Percentiles rank a stretch among this genome's conserved stretches.
Evolutionary conservation across 2,113 vertebrate species (phyloP).

Genomic region (Chloroceryle aenea): DNA sequence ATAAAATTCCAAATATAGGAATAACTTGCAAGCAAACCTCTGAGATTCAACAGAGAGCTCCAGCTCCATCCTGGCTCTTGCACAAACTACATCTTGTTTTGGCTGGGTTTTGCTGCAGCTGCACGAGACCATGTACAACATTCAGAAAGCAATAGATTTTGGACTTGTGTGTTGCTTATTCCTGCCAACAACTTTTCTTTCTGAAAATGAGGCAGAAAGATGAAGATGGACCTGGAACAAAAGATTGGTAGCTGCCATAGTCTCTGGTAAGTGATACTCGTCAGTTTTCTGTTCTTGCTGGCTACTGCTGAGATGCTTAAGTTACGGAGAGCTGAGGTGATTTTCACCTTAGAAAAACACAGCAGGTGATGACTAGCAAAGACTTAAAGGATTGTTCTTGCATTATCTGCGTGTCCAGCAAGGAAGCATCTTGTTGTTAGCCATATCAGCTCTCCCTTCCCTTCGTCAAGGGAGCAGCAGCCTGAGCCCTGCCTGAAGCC

Average conservation of each 20-base stretch:
- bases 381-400: background rate
- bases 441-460: background rate
- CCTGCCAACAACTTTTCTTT: slow-evolving; percentile 25
- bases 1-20: background rate
- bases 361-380: background rate
- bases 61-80: slow-evolving; percentile 14
- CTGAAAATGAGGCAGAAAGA: slow-evolving; percentile 24
- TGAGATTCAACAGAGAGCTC: background rate
- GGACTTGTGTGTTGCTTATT: background rate
- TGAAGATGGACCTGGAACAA: slow-evolving; percentile 20
- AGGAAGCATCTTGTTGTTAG: background rate
- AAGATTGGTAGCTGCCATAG: background rate
- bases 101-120: slow-evolving; percentile 27
- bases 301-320: slow-evolving; percentile 31
- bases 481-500: background rate
- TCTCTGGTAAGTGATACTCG: background rate
- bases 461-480: background rate
- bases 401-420: background rate
- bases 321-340: slow-evolving; percentile 30
- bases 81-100: background rate
- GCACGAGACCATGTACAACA: background rate
- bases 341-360: slow-evolving; percentile 13
- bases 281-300: background rate
- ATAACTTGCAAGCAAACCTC: background rate
- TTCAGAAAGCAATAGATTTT: slow-evolving; percentile 4